Evolutionary conservation across 2,888 invertebrate species (phyloP).

Genomic region (Venustoraphidia nigricollis): DNA sequence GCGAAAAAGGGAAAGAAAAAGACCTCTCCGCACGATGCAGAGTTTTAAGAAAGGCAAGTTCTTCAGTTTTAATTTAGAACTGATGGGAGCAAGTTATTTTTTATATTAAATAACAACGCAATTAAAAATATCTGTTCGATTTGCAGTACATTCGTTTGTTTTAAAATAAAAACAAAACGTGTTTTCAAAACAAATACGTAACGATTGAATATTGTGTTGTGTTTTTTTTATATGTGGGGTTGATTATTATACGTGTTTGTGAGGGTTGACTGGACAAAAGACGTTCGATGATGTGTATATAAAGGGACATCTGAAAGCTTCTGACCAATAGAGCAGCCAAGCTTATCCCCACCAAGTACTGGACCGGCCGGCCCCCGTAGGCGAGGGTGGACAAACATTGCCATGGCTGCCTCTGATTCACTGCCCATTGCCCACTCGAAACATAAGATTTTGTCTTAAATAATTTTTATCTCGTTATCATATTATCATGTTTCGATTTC

Average conservation of each 20-base stretch:
- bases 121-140: not conserved
- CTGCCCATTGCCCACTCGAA: no score
- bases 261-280: not conserved
- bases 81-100: slow-evolving; percentile 12
- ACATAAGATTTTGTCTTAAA: no score
- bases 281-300: not conserved
- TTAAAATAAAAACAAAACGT: not conserved
- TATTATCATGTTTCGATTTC: no score
- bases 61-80: slow-evolving; percentile 27
- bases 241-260: not conserved
- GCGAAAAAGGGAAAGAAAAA: slow-evolving; percentile 17
- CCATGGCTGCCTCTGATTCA: no score
- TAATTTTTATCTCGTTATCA: no score
- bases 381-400: no score
- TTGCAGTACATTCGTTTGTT: not conserved
- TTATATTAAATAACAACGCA: not conserved
- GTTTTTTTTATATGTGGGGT: not conserved
- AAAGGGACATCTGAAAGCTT: no score
- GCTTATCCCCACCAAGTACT: not conserved
- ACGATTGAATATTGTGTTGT: not conserved
- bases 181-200: not conserved
- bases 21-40: slow-evolving; percentile 7
- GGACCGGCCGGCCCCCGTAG: no score
- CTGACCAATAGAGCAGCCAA: slow-evolving; percentile 1
- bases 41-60: slow-evolving; percentile 21